These are phyloP conservation scores for Phyllotis vaccarum DNA, from an alignment of 2,797 vertebrate species.

Conservation along the genomic window DNA sequence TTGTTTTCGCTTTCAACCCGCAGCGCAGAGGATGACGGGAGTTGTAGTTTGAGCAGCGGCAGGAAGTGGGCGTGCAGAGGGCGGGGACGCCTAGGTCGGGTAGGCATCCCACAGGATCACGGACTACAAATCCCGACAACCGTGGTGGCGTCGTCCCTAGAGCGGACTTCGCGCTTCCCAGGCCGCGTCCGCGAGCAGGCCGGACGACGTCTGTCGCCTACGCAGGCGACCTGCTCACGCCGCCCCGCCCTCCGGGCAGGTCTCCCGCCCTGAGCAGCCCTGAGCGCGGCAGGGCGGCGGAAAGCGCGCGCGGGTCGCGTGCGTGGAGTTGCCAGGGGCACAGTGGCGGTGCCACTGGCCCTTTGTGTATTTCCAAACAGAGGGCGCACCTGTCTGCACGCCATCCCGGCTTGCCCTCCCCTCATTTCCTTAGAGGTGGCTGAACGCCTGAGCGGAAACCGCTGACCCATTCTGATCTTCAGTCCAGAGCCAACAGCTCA, in stretches of 20 bases:
- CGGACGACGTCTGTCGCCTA: background rate
- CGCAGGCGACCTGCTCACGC: constrained; percentile 14
- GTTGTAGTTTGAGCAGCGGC: constrained; percentile 82
- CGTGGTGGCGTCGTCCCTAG: background rate
- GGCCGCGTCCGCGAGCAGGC: constrained; percentile 41
- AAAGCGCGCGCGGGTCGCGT: background rate
- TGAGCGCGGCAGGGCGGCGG: background rate
- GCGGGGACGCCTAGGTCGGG: background rate
- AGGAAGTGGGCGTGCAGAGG: constrained; percentile 78
- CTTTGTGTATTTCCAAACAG: constrained; percentile 74
- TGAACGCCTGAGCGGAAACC: constrained; percentile 33
- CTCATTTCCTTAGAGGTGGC: constrained; percentile 57
- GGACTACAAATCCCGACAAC: constrained; percentile 75
- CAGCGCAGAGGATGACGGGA: constrained; percentile 85
- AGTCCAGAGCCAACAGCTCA: background rate
- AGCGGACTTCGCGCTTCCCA: constrained; percentile 11
- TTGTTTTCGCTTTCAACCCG: constrained; percentile 88
- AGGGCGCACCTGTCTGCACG: constrained; percentile 75
- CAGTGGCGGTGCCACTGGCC: background rate
- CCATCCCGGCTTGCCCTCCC: background rate
- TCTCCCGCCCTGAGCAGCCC: background rate
- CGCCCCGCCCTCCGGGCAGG: background rate
- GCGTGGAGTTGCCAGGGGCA: constrained; percentile 72
- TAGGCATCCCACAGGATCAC: background rate
- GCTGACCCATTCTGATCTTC: background rate